Conservation (phyloP, 1,140 invertebrate genomes). For the Atta colombica region DNA sequence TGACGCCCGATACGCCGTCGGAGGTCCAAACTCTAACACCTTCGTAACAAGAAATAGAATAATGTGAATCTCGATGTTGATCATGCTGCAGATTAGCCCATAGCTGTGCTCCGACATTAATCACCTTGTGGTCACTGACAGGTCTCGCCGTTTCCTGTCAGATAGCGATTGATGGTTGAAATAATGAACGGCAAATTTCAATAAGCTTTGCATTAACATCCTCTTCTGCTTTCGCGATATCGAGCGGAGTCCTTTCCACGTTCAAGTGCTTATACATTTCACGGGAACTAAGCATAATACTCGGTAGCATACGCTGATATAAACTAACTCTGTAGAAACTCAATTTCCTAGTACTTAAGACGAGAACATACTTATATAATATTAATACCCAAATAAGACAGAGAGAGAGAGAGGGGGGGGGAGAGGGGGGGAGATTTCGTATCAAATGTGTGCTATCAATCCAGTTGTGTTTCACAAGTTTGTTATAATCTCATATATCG, state of each 20-base stretch:
- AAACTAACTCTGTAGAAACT: slow-evolving; percentile 60
- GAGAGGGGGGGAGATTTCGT: neutral
- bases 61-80: slow-evolving; percentile 57
- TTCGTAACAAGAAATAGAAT: slow-evolving; percentile 61
- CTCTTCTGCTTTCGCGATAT: slow-evolving; percentile 1
- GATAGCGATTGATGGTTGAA: slow-evolving; percentile 56
- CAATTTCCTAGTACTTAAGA: slow-evolving; percentile 61
- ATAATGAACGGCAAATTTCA: slow-evolving; percentile 56
- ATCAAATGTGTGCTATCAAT: slow-evolving; percentile 19
- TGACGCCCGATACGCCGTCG: slow-evolving; percentile 48
- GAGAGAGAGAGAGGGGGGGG: too few relatives aligned
- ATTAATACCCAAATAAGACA: slow-evolving; percentile 22
- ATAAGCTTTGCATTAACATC: slow-evolving; percentile 46
- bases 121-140: slow-evolving; percentile 50
- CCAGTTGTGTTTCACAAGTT: slow-evolving; percentile 41
- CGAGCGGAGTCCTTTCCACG: slow-evolving; percentile 37
- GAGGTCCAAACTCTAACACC: slow-evolving; percentile 59
- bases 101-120: slow-evolving; percentile 36
- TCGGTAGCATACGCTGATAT: slow-evolving; percentile 25
- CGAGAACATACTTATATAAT: slow-evolving; percentile 48
- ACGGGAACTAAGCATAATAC: slow-evolving; percentile 42
- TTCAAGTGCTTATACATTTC: slow-evolving; percentile 24
- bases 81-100: slow-evolving; percentile 42
- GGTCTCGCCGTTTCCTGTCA: slow-evolving; percentile 46
- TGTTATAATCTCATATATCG: slow-evolving; percentile 44